Conservation (phyloP, 2,797 vertebrate genomes). For the Pelochelys cantorii region DNA sequence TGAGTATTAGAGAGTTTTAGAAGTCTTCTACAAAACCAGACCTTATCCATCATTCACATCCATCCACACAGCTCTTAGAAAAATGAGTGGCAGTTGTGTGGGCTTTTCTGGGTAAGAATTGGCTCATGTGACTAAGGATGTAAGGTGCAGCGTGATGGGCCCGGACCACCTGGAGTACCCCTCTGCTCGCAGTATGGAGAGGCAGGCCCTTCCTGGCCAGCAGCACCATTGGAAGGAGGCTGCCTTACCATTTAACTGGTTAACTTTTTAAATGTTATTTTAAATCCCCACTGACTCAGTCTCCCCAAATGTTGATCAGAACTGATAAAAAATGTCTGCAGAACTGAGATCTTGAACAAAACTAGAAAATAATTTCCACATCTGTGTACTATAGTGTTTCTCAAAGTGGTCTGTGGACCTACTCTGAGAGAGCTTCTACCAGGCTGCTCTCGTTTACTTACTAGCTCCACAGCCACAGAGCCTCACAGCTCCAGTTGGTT, state of each 20-base stretch:
- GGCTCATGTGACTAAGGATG: neutral
- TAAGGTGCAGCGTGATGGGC: too few relatives aligned
- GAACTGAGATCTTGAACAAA: neutral
- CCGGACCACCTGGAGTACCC: too few relatives aligned
- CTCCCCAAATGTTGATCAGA: neutral
- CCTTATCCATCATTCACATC: neutral
- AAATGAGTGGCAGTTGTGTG: neutral
- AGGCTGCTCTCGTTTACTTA: too few relatives aligned
- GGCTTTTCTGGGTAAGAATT: neutral
- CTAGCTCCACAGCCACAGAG: too few relatives aligned
- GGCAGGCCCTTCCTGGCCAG: too few relatives aligned
- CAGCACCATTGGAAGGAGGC: too few relatives aligned
- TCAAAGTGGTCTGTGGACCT: too few relatives aligned
- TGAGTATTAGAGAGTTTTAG: neutral
- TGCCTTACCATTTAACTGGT: too few relatives aligned
- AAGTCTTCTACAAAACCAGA: neutral
- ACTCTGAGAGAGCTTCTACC: too few relatives aligned
- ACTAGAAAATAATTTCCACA: neutral
- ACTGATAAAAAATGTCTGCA: neutral
- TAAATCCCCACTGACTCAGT: neutral
- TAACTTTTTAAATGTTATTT: too few relatives aligned
- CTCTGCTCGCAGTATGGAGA: too few relatives aligned
- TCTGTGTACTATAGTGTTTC: neutral
- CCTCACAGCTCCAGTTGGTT: too few relatives aligned
- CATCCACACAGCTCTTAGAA: neutral